Percentiles rank a stretch among this genome's conserved stretches.
Conservation (phyloP, 2,113 vertebrate genomes). For the Gymnobelideus leadbeateri region DNA sequence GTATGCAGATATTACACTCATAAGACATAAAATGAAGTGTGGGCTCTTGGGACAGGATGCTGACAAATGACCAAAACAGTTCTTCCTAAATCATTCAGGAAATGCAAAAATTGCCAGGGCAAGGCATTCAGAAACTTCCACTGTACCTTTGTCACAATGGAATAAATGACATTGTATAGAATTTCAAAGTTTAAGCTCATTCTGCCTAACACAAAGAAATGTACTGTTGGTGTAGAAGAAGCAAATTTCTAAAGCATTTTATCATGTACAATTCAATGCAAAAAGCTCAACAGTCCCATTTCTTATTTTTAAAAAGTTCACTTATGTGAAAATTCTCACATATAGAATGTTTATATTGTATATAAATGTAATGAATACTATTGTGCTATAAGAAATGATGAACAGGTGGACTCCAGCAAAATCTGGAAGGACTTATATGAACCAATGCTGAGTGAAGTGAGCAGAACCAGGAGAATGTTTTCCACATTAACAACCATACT, state of each 20-base stretch:
- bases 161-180: constrained; percentile 44
- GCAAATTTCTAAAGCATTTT: neutral
- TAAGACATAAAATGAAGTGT: constrained; percentile 71
- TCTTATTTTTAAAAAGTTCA: neutral
- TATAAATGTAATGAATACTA: too few relatives aligned
- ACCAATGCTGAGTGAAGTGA: too few relatives aligned
- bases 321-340: neutral
- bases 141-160: neutral
- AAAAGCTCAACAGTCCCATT: neutral
- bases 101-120: neutral
- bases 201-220: neutral
- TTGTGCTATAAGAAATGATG: too few relatives aligned
- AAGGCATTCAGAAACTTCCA: constrained; percentile 15
- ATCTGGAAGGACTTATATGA: too few relatives aligned
- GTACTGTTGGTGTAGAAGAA: too few relatives aligned
- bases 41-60: constrained; percentile 9
- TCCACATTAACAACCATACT: too few relatives aligned
- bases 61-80: constrained; percentile 48
- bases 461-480: too few relatives aligned
- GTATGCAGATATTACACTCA: constrained; percentile 74
- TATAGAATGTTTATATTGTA: too few relatives aligned
- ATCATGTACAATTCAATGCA: neutral
- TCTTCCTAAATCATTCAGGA: constrained; percentile 52
- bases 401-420: too few relatives aligned
- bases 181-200: neutral